Base-by-base conservation (phyloP, 2,113 vertebrate species). In the Anhinga rufa region DNA sequence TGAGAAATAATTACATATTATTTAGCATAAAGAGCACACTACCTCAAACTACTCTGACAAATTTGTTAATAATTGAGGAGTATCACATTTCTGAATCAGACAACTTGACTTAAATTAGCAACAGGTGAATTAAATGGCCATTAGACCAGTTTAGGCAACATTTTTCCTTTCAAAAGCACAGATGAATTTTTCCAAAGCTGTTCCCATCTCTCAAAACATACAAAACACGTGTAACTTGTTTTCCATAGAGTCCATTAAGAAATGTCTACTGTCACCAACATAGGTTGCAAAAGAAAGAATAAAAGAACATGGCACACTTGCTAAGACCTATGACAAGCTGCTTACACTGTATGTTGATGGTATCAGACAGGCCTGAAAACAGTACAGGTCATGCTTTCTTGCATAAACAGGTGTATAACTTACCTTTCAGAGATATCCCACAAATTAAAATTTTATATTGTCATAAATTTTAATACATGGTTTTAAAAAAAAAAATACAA, bases 401-500 rank as follows among this genome's bases (percentile, higher is more conserved):
- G 12, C 44, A 71, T 11, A 69, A 88, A 34, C 16, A 82, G 31
- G 28, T 46, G 11, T 48, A 48, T 48, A 40, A 32, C 13, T 40
- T 79, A 65, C 68, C 34, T 86, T 90, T 89, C 57, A 76, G 34
- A 74, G 32, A 60, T 66, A 82, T 38, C 26, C 5, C n/a, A 71
- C 17, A 68, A 52, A 60, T 38, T n/a, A 19, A 65, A 90, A 49
- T 74, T 91, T 95, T 74, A 29, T n/a, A 72, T 36, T 51, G 17
- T 46, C 21, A 28, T 12, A 90, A 74, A 62, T 91, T 85, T 91
- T 84, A 93, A 88, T 28, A 85, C 9, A 71, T 34, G 34, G 8
- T 42, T 76, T 32, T 74, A 15, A 74, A 91, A 94, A 96, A 96
- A 75, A 77, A 71, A 25, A 78, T n/a, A 95, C 96, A 97, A 38